Base-by-base conservation (phyloP, 2,113 vertebrate genomes). In the Trochalopteron elliotii region DNA sequence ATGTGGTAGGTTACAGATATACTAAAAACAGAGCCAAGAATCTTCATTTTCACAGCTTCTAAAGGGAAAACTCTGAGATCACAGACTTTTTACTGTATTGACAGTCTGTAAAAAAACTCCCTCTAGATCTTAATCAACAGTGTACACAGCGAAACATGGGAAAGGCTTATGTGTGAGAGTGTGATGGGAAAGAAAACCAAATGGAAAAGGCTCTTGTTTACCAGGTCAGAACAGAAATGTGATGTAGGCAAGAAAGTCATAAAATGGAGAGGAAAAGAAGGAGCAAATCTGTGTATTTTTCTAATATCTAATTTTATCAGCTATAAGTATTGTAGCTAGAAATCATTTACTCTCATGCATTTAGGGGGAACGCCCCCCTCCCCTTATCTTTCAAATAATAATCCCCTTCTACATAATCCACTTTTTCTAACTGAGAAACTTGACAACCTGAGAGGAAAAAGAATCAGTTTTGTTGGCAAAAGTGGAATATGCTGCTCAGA, bases 41-140 rank as follows among this genome's bases (percentile, higher is more conserved):
- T 84, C 84, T 89, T 94, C 60, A 8, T 40, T 74, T 89, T 95
- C 69, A 78, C 69, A 87, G 57, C 30, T 93, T 91, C 81, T 79
- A 44, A 78, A 82, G 24, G 31, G 57, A 91, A 94, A 87, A 44
- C 16, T 89, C 72, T 4, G 35, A 75, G 87, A 81, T 81, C 72
- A 70, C 52, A 77, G 55, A 44, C 23, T 74, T 80, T 55, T 69
- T 84, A 39, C 56, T 44, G 42, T 67, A 87, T 44, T 91, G 72
- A 81, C 61, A 89, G 27, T 72, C 39, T 74, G 83, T 35, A 84
- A 91, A 94, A 90, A 56, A 92, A n/a, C 33, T 70, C 47, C 35
- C 39, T 61, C 64, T 78, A 44, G 33, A 77, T 87, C 60, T 81
- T 89, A 67, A 67, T 81, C 47, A 45, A 15, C 7, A 5, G 10